Base-by-base conservation (phyloP, 2,888 invertebrate species). In the Polietes domitor region DNA sequence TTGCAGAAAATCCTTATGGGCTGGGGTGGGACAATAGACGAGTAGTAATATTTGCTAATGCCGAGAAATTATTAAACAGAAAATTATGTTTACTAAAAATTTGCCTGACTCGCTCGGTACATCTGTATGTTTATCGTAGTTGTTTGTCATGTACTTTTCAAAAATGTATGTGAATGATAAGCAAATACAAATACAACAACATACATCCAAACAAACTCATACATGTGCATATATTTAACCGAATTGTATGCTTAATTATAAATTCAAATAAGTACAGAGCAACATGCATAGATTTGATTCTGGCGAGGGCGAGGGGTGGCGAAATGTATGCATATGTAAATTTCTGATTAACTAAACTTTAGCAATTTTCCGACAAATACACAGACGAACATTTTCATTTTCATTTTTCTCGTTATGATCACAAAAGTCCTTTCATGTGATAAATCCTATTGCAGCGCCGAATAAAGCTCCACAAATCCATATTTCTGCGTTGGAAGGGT, bases 51-150 rank as follows among this genome's bases (percentile, higher is more conserved):
- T 41, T 21, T 74, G 17, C 47, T 63, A 63, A 50, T 65, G 24
- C 41, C 37, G 24, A 9, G 63, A 50, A 61, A 61, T 28, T 75
- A 65, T 50, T 65, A 65, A 75, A 75, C 50, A 75, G 63, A 63
- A 75, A 28, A 65, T 65, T 21, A 65, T 75, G 50, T 37, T 75
- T 19, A 75, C 50, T 32, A 32, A 53, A 47, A 75, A 28, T 50
- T 63, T 63, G 41, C 17, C 55, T 55, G 32, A 41, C 32, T 55
- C 41, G 17, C 32, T 55, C 41, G 17, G 32, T n/a, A 19, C 19
- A 17, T 37, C 15, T 47, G 53, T 55, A 10, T 55, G 53, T 55
- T 55, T 21, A 24, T 32, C 28, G 15, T 47, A 47, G 4, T n/a
- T 61, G 61, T 28, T 28, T 61, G 32, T 61, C 28, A n/a, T 32